phyloP scores from a whole-genome alignment of 37 sponge, comb jelly and placozoan genomes.

The Corticium candelabrum region DNA sequence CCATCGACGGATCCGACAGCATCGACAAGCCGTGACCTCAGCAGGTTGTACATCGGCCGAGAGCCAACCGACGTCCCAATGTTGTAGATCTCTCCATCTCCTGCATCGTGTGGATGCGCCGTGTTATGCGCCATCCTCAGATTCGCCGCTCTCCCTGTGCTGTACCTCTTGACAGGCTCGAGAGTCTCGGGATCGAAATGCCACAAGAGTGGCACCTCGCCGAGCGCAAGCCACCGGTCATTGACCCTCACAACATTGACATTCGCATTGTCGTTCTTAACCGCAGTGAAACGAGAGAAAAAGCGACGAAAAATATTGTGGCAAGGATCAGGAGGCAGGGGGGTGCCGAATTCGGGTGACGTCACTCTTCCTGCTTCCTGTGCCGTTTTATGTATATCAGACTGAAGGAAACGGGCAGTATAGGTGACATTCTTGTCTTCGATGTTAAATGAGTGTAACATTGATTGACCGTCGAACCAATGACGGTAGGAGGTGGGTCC shows the following conservation, averaged over 20 bases:
- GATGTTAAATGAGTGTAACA: background rate
- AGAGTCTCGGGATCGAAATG: background rate
- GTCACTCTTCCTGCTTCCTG: background rate
- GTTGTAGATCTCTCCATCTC: background rate
- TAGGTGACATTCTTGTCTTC: background rate
- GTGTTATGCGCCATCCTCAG: background rate
- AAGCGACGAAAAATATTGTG: background rate
- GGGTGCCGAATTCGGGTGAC: background rate
- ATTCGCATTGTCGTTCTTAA: background rate
- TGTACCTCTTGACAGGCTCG: background rate
- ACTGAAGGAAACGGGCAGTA: background rate
- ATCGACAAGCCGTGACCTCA: background rate
- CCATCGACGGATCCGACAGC: too few relatives aligned
- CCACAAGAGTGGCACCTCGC: background rate
- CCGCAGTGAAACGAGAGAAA: background rate
- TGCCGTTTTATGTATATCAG: background rate
- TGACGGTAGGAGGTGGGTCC: background rate
- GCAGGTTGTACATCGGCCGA: background rate
- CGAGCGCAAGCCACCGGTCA: background rate
- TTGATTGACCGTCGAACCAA: background rate
- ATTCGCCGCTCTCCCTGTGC: background rate
- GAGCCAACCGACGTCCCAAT: background rate
- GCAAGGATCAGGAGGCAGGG: background rate
- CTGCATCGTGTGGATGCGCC: background rate
- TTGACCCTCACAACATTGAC: background rate